A percentile compares a stretch with the other conserved stretches of the same genome.
Evolutionary conservation across 2,797 vertebrate genomes (phyloP).

Genomic region (Ispidina picta): DNA sequence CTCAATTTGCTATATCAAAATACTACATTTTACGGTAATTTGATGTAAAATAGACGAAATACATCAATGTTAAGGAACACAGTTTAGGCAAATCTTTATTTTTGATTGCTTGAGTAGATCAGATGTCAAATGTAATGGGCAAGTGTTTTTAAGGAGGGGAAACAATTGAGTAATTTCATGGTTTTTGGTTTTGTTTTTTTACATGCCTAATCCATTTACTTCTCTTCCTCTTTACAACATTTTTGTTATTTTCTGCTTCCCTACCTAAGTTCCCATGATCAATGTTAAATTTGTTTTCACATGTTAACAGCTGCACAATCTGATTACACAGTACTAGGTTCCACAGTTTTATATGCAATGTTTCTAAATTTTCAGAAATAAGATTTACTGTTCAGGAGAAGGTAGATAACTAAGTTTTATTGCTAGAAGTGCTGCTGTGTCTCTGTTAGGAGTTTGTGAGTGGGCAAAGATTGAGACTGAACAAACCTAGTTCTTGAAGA

Average conservation of each 20-base stretch:
- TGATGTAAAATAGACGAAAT: background rate
- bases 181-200: background rate
- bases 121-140: background rate
- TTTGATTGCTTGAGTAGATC: background rate
- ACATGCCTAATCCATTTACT: background rate
- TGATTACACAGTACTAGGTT: background rate
- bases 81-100: background rate
- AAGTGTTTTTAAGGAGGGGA: background rate
- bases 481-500: background rate
- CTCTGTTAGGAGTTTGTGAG: background rate
- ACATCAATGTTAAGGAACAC: background rate
- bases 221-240: background rate
- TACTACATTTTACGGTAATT: background rate
- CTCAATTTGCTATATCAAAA: background rate
- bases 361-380: background rate
- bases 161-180: background rate
- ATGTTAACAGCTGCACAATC: background rate
- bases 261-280: fast-evolving
- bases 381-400: background rate
- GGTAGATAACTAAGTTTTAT: background rate
- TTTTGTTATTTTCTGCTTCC: background rate
- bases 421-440: background rate
- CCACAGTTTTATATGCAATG: background rate
- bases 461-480: background rate
- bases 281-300: background rate